Percentiles rank a stretch among this genome's conserved stretches.
phyloP scores from a whole-genome alignment of 1,140 invertebrate genomes.

The Trypoxylus dichotomus region DNA sequence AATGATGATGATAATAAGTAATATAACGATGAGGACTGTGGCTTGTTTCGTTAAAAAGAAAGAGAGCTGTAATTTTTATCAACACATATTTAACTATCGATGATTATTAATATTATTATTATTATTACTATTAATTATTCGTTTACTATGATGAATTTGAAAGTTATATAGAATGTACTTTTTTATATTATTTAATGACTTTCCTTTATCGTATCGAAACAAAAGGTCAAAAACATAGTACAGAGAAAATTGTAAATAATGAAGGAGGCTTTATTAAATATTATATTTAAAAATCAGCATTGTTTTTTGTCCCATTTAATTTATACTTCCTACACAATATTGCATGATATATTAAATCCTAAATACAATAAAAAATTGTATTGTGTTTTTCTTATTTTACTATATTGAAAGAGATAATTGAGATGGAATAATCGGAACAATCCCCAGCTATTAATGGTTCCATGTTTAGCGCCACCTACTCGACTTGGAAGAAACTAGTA shows the following conservation, averaged over 20 bases:
- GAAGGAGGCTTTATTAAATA: slow-evolving; percentile 26
- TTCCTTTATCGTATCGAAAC: neutral
- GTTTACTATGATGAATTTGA: neutral
- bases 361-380: too few relatives aligned
- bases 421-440: too few relatives aligned
- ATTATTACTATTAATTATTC: neutral
- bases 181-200: slow-evolving; percentile 29
- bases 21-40: neutral
- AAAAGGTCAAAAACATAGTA: slow-evolving; percentile 1
- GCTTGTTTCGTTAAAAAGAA: neutral
- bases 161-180: slow-evolving; percentile 9
- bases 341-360: too few relatives aligned
- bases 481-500: too few relatives aligned
- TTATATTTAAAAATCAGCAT: slow-evolving; percentile 6
- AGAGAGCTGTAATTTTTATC: slow-evolving; percentile 24
- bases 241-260: slow-evolving; percentile 25
- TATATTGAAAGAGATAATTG: too few relatives aligned
- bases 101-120: neutral
- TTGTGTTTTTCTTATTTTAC: too few relatives aligned
- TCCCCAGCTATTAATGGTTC: too few relatives aligned
- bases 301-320: neutral
- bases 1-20: neutral
- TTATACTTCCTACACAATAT: neutral
- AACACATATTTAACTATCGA: neutral
- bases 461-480: too few relatives aligned